Evolutionary conservation across 2,113 vertebrate genomes (phyloP).

Genomic region (Pluvialis apricaria): DNA sequence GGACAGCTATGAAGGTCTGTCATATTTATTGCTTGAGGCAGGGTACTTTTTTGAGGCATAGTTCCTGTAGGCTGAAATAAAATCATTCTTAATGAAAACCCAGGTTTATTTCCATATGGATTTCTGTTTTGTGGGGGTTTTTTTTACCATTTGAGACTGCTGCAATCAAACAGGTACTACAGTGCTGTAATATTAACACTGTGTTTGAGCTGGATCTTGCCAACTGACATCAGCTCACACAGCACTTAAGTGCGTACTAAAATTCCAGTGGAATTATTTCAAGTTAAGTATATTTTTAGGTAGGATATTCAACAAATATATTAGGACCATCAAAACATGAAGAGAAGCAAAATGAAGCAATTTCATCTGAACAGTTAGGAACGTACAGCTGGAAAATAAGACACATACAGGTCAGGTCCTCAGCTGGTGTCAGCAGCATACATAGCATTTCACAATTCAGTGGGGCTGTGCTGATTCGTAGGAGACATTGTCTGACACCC

Average conservation of each 20-base stretch:
- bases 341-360: not conserved
- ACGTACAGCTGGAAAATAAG: not conserved
- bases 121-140: not conserved
- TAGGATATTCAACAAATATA: not conserved
- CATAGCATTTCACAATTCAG: not conserved
- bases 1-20: not conserved
- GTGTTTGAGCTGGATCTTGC: not conserved
- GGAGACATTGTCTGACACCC: not conserved
- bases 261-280: not conserved
- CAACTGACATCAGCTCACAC: not conserved
- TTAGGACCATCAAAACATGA: not conserved
- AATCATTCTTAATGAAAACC: not conserved
- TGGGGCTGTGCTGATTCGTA: not conserved
- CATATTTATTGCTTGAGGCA: not conserved
- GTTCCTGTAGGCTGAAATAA: not conserved
- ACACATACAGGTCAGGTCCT: not conserved
- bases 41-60: not conserved
- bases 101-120: not conserved
- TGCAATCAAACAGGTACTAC: not conserved
- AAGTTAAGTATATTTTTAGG: not conserved
- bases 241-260: not conserved
- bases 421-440: not conserved
- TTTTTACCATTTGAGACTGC: not conserved
- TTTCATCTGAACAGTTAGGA: not conserved
- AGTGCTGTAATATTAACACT: not conserved